A percentile compares a stretch with the other conserved stretches of the same genome.
phyloP scores from a whole-genome alignment of 2,113 vertebrate genomes.

The Platichthys flesus region DNA sequence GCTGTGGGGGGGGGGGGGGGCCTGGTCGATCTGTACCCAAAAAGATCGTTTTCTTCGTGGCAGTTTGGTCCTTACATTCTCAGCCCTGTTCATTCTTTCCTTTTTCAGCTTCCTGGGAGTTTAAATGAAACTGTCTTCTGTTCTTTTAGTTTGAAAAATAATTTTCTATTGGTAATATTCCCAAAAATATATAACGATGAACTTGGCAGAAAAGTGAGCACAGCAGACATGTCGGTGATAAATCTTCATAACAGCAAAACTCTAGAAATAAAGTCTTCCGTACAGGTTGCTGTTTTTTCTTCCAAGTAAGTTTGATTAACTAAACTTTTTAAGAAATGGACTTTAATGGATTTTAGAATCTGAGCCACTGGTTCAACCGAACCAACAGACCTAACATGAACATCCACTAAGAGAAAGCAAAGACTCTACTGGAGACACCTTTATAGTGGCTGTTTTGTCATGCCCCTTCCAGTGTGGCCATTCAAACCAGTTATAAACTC shows the following conservation, averaged over 20 bases:
- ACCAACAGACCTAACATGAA: too few relatives aligned
- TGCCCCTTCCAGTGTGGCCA: too few relatives aligned
- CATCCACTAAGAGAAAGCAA: too few relatives aligned
- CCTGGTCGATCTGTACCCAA: not conserved
- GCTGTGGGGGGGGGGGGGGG: slow-evolving; percentile 5
- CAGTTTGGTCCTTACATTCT: slow-evolving; percentile 19
- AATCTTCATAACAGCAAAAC: not conserved
- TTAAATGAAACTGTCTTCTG: not conserved
- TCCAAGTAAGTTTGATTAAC: too few relatives aligned
- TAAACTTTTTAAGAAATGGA: too few relatives aligned
- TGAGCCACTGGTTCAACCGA: too few relatives aligned
- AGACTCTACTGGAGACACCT: too few relatives aligned
- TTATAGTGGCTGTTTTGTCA: too few relatives aligned
- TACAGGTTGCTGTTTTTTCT: too few relatives aligned
- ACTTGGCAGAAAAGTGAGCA: not conserved
- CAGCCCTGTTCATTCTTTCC: not conserved
- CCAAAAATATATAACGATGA: not conserved
- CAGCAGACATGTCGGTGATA: not conserved
- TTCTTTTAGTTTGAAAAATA: not conserved
- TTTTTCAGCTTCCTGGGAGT: not conserved
- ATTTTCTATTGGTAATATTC: not conserved
- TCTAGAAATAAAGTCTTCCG: too few relatives aligned
- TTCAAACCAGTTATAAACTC: too few relatives aligned
- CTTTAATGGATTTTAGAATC: too few relatives aligned
- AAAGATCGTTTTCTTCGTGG: slow-evolving; percentile 18